Evolutionary conservation across 2,113 vertebrate species (phyloP).

Genomic region (Nycticorax nycticorax): DNA sequence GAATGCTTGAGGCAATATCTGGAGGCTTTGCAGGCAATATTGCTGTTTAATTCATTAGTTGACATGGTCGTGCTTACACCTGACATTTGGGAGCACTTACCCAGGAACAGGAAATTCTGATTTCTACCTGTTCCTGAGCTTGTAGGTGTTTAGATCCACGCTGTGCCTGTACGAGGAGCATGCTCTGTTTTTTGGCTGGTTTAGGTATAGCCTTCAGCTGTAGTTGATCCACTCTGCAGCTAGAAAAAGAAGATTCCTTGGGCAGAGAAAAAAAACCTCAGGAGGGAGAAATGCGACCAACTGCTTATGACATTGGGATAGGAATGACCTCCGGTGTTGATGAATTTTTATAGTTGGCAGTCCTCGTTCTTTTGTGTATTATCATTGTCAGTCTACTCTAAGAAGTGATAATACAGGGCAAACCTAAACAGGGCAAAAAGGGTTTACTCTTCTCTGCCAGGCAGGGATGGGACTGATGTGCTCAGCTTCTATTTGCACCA

Average conservation of each 20-base stretch:
- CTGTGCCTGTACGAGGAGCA: neutral
- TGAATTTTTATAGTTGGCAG: neutral
- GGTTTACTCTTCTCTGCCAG: neutral
- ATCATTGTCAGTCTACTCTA: neutral
- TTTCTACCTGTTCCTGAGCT: neutral
- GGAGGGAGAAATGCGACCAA: neutral
- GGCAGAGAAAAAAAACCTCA: neutral
- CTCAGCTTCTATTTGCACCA: neutral
- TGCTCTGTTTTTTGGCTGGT: neutral
- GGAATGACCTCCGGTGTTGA: neutral
- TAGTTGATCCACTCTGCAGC: neutral
- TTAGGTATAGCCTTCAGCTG: neutral
- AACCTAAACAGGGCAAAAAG: neutral
- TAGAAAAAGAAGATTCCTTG: neutral
- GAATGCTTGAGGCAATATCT: neutral
- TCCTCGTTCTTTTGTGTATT: neutral
- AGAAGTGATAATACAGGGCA: neutral
- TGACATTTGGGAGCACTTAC: neutral
- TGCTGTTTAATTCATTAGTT: neutral
- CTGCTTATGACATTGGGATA: neutral
- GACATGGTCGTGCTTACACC: accelerated
- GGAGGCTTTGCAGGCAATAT: neutral
- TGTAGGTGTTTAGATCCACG: neutral
- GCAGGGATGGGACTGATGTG: neutral
- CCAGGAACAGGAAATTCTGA: neutral